These are phyloP conservation scores for Drosophila koepferae DNA, from an alignment of 2,888 invertebrate species.

Conservation along the genomic window DNA sequence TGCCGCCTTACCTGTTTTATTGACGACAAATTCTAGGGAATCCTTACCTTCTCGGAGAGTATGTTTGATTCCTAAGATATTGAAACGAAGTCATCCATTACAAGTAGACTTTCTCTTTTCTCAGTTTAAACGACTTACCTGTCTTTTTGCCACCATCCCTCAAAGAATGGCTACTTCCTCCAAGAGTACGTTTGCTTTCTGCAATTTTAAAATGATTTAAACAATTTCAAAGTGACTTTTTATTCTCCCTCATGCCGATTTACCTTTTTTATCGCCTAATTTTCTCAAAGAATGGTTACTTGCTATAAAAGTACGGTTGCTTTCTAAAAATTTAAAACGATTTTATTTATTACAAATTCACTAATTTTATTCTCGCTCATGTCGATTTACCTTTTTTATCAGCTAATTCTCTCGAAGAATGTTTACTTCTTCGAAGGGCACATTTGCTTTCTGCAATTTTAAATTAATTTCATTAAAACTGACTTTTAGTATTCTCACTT, in stretches of 20 bases:
- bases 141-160: background rate
- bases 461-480: background rate
- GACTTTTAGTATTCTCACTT: background rate
- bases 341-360: background rate
- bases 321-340: background rate
- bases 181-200: background rate
- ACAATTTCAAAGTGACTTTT: too few species aligned
- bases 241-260: too few species aligned
- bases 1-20: background rate
- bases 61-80: too few species aligned
- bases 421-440: fast-evolving
- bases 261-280: too few species aligned
- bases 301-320: too few species aligned
- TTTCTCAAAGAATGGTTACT: too few species aligned
- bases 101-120: too few species aligned
- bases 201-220: too few species aligned
- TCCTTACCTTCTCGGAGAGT: too few species aligned
- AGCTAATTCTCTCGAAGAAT: background rate
- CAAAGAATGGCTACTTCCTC: background rate
- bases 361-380: background rate
- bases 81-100: too few species aligned
- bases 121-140: too few species aligned
- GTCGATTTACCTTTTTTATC: background rate
- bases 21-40: too few species aligned
- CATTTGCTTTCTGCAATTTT: background rate